A percentile compares a stretch with the other conserved stretches of the same genome.
These are phyloP conservation scores for Enhydra lutris DNA, from an alignment of 2,113 vertebrate genomes.

Conservation along the genomic window DNA sequence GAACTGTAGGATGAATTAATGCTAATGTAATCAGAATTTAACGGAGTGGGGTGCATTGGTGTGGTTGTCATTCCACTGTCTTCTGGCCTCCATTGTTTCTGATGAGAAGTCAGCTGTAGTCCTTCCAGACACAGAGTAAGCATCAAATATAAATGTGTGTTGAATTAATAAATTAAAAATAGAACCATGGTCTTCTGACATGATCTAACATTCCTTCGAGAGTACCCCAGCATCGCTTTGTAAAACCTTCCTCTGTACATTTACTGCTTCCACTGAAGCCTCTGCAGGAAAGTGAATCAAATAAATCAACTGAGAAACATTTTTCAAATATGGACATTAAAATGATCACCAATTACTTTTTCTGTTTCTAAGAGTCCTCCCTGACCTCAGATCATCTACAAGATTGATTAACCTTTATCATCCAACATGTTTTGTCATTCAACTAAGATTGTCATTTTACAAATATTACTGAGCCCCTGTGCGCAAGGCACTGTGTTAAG, in stretches of 20 bases:
- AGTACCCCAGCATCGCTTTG: neutral
- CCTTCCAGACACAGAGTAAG: neutral
- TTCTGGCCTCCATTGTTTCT: neutral
- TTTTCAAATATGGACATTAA: neutral
- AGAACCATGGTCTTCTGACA: neutral
- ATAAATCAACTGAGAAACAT: neutral
- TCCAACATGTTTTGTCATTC: neutral
- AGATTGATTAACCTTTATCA: neutral
- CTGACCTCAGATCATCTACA: neutral
- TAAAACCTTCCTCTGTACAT: neutral
- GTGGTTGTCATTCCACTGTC: neutral
- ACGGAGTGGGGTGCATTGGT: neutral
- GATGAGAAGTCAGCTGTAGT: neutral
- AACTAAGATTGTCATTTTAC: neutral
- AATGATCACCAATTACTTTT: neutral
- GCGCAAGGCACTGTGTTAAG: neutral
- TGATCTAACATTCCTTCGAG: neutral
- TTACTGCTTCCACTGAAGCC: neutral
- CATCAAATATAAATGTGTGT: neutral
- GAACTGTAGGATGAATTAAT: neutral
- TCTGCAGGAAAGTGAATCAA: neutral
- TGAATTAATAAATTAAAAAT: conserved; percentile 6
- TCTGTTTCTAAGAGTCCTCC: neutral
- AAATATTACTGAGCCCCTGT: neutral
- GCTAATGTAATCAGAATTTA: neutral